These are phyloP conservation scores for Zaprionus bogoriensis DNA, from an alignment of 2,888 invertebrate species.

Conservation along the genomic window DNA sequence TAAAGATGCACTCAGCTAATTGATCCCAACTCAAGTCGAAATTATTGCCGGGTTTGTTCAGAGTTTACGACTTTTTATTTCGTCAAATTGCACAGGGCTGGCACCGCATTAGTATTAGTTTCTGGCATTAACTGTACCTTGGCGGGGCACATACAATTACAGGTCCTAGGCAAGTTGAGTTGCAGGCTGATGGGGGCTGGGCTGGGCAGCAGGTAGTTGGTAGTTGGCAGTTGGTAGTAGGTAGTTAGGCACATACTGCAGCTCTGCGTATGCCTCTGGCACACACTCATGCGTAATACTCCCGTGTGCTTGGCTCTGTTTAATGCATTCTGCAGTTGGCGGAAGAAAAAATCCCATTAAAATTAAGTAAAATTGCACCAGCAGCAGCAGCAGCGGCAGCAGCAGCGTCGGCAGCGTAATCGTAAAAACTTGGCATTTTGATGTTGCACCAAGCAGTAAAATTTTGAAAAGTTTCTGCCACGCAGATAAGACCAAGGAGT, in stretches of 20 bases:
- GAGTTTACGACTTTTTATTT: conserved; percentile 71
- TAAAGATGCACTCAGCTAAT: conserved; percentile 50
- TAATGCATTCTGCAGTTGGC: conserved; percentile 75
- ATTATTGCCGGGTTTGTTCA: conserved; percentile 28
- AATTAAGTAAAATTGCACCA: conserved; percentile 80
- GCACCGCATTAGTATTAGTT: conserved; percentile 41
- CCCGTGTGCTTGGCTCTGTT: conserved; percentile 60
- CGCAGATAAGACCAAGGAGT: conserved; percentile 56
- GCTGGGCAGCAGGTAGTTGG: background rate
- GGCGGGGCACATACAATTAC: conserved; percentile 4
- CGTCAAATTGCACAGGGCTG: conserved; percentile 55
- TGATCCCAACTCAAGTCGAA: conserved; percentile 25
- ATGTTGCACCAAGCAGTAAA: conserved; percentile 74
- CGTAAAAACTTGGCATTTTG: conserved; percentile 77
- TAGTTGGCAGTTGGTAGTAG: conserved; percentile 1
- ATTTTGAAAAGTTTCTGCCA: conserved; percentile 73
- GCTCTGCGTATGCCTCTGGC: conserved; percentile 18
- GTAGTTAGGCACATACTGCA: conserved; percentile 13
- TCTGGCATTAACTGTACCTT: conserved; percentile 34
- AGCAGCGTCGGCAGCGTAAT: conserved; percentile 55
- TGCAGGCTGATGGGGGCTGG: background rate
- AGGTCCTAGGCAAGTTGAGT: background rate
- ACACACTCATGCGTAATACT: conserved; percentile 64
- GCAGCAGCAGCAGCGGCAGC: conserved; percentile 37
- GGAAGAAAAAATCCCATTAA: conserved; percentile 78